Base-by-base conservation (phyloP, 1,140 invertebrate genomes). In the Trigoniulus corallinus region DNA sequence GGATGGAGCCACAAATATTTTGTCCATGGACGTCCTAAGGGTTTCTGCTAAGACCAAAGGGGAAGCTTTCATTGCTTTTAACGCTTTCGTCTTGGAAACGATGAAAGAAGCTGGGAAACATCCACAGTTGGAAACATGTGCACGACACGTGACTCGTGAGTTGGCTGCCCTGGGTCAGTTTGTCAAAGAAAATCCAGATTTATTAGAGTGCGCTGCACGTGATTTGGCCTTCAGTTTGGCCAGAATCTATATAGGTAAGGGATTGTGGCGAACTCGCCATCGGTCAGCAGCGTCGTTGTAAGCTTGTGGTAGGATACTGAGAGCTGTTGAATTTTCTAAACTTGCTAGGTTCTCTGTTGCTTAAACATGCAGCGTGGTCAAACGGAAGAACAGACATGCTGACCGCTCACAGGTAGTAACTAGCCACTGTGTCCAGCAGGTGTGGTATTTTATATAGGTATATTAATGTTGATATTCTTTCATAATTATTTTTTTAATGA, bases 1-100 rank as follows among this genome's bases (percentile, higher is more conserved):
- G 76, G 76, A 78, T 65, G 76, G 76, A 15, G 78, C 76, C 1
- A 77, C 76, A 18, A 78, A 77, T 57, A 70, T 78, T 41, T 58
- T 79, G 41, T 71, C 72, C 0, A 55, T 79, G 21, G 76, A 78
- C 59, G 72, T 77, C 10, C 59, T 78, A 2, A 60, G 76, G 50
- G 72, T 73, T 10, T 63, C 77, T 7, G 56, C 51, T 22, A 74
- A 74, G 53, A 66, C 65, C 12, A 59, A 71, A 20, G 72, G 69
- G 3, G 60, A 69, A 51, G 65, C 64, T 12, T 53, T 76, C 13
- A 25, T 56, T 3, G 60, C 66, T 2, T 68, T 68, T 25, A 46
- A 57, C 20, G 47, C 40, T 18, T 51, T 55, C 41, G 52, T 60
- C 20, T 51, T 13, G 2, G 25, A 37, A 13, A 57, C 57, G 47